Base-by-base conservation (phyloP, 1,140 invertebrate genomes). In the Riptortus pedestris region DNA sequence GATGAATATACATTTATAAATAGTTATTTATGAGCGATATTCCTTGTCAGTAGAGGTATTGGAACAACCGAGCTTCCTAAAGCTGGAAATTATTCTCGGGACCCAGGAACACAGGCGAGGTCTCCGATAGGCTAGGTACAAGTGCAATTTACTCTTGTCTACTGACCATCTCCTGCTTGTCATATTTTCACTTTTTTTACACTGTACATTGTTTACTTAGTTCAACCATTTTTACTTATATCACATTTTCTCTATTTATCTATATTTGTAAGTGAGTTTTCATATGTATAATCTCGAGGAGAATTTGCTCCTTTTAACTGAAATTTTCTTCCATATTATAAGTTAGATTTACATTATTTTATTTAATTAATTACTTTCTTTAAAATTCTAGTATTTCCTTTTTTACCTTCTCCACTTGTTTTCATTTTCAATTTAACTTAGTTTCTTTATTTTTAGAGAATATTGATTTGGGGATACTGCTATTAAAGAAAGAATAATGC, bases 31-130 rank as follows among this genome's bases (percentile, higher is more conserved):
- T 9, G 18, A 22, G 18, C 22, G n/a, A n/a, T 47, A 20, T 47
- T 47, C 45, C 45, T 47, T 47, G 16, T 47, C n/a, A 22, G 16
- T 1, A 18, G 16, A 47, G 45, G 22, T 47, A 47, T 47, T 47
- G 45, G 45, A 47, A 47, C 45, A 47, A 47, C 45, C 45, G 45
- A 47, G 45, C 45, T 47, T 47, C 45, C 45, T n/a, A n/a, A n/a
- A 47, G 45, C 16, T n/a, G n/a, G 18, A 47, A 47, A 22, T 20
- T n/a, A 20, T 47, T 11, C 1, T n/a, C 45, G 22, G 45, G 45
- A 47, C 18, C 22, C 22, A 20, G 43, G 14, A 2, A 5, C 12
- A 20, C 16, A n/a, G n/a, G n/a, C n/a, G n/a, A n/a, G n/a, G n/a
- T n/a, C 45, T 47, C n/a, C 7, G 2, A 47, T 47, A 47, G 45